Evolutionary conservation across 2,797 vertebrate genomes (phyloP), one percentile per base, ranked within the genome.

Genomic region (Falco cherrug): DNA sequence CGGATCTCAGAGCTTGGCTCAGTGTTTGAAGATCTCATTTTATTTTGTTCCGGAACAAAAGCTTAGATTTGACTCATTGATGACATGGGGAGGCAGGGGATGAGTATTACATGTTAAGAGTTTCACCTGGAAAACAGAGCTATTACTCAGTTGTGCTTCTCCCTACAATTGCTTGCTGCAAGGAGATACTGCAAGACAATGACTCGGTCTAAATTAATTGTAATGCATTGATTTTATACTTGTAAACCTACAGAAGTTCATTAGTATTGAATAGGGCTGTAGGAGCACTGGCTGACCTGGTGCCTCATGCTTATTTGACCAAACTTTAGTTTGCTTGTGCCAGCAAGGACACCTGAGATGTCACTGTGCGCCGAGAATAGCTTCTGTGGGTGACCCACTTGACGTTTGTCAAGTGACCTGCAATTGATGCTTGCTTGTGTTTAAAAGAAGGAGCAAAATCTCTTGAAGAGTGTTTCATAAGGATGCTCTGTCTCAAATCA

Each of bases 331-430:
- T 26, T 10, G 20, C 63, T 48, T 8, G 6, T 71, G 47, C 51
- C 57, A 22, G 8, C 25, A 15, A 43, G 43, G 57, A 63, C 43
- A 11, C 20, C 11, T 0, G 0, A 54, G 79, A 14, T 33, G 53
- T 82, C 83, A 13, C 65, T 2, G 0, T 5, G 28, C n/a, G 1
- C n/a, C 0, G 1, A 37, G 65, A 75, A 18, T n/a, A 28, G 16
- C 47, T 31, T 60, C 56, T 43, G 41, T 2, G 0, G 31, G 18
- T 60, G 56, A 81, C 48, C 78, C 16, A 3, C 53, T 18, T 12
- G 56, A 4, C 1, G 5, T 68, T 63, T 39, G 48, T 70, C 53
- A 39, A 29, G 26, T 37, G 69, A 70, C 84, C 64, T 47, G 65
- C 13, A 74, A 12, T 21, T 80, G 73, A 16, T 69, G 4, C 51